Conservation (phyloP, 2,113 vertebrate genomes). For the Rhagologus leucostigma region DNA sequence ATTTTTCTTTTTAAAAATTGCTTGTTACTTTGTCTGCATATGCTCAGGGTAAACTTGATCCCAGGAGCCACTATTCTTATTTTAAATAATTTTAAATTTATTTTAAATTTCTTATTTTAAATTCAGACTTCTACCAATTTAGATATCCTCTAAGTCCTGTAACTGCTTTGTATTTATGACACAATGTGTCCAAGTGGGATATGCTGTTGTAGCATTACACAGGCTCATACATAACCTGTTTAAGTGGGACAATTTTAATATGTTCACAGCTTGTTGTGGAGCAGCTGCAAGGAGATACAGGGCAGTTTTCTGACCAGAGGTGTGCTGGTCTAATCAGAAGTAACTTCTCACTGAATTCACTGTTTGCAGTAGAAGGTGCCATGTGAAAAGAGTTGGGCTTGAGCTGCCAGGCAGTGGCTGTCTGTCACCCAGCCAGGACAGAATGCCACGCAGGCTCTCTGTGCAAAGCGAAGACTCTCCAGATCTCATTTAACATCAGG, state of each 20-base stretch:
- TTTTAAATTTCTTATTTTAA: background rate
- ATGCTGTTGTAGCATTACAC: background rate
- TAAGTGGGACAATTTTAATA: background rate
- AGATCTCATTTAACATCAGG: conserved; percentile 23
- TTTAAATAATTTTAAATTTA: background rate
- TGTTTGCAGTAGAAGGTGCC: background rate
- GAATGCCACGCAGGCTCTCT: background rate
- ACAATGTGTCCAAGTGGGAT: background rate
- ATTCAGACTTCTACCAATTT: conserved; percentile 36
- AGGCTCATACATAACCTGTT: background rate
- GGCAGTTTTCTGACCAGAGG: background rate
- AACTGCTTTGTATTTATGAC: background rate
- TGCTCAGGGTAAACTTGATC: conserved; percentile 57
- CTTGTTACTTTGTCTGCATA: conserved; percentile 20
- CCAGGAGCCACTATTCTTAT: background rate
- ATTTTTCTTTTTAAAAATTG: conserved; percentile 30
- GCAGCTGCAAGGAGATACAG: background rate
- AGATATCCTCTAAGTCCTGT: background rate
- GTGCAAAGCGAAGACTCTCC: background rate
- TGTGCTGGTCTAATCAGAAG: background rate
- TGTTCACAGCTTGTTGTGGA: background rate
- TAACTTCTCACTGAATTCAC: background rate
- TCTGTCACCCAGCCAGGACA: background rate
- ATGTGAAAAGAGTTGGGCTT: background rate
- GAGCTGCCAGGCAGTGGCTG: background rate